These are phyloP conservation scores for Tiliqua scincoides DNA, from an alignment of 2,113 vertebrate genomes.

Conservation along the genomic window DNA sequence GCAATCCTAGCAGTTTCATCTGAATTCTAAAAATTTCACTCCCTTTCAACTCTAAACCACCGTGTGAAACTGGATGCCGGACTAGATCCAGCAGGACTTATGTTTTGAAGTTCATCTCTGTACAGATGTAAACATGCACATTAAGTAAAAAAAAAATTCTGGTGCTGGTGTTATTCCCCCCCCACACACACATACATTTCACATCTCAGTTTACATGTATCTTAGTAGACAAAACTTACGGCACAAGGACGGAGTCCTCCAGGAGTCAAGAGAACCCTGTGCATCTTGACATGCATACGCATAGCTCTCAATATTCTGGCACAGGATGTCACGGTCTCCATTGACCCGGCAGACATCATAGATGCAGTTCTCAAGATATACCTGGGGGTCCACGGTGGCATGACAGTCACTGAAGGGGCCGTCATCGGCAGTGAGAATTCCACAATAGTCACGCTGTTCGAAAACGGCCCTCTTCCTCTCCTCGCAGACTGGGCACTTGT, in stretches of 20 bases:
- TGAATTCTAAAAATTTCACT: too few species aligned
- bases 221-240: conserved; percentile 80
- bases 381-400: conserved; percentile 43
- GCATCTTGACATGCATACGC: conserved; percentile 77
- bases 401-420: conserved; percentile 70
- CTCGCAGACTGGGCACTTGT: conserved; percentile 60
- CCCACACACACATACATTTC: background rate
- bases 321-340: conserved; percentile 64
- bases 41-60: too few species aligned
- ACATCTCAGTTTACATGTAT: too few species aligned
- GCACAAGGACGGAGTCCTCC: conserved; percentile 81
- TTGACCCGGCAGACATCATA: conserved; percentile 60
- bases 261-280: conserved; percentile 72
- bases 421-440: conserved; percentile 36
- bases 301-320: conserved; percentile 77
- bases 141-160: too few species aligned
- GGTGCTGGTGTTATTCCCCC: too few species aligned
- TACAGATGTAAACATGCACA: background rate
- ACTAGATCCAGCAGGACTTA: background rate
- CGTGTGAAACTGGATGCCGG: too few species aligned
- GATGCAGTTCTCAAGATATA: conserved; percentile 61
- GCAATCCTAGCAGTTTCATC: too few species aligned
- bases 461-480: conserved; percentile 66
- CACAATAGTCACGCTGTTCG: conserved; percentile 67
- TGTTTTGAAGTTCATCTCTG: too few species aligned